phyloP scores from a whole-genome alignment of 2,797 vertebrate genomes.

The Muscicapa comitata region DNA sequence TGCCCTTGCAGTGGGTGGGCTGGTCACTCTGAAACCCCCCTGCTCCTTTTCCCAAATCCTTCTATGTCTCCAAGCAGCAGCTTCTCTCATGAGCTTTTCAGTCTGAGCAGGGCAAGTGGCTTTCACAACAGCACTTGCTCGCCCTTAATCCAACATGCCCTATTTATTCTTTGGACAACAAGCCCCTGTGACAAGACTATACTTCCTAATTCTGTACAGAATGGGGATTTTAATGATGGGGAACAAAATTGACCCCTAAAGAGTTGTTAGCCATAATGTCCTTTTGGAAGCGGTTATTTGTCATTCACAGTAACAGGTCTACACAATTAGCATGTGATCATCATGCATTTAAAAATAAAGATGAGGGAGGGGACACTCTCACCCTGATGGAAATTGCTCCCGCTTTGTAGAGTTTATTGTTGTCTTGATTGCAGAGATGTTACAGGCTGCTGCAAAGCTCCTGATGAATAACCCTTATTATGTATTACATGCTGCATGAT shows the following conservation, averaged over 20 bases:
- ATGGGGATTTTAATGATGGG: slow-evolving; percentile 42
- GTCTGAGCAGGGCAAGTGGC: neutral
- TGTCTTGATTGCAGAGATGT: slow-evolving; percentile 54
- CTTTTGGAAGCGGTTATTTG: slow-evolving; percentile 45
- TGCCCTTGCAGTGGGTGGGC: neutral
- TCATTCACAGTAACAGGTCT: slow-evolving; percentile 57
- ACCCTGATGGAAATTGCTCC: slow-evolving; percentile 16
- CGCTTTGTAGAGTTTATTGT: slow-evolving; percentile 36
- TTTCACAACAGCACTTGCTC: neutral
- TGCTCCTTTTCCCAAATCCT: neutral
- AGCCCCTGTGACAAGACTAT: slow-evolving; percentile 4
- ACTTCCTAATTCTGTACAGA: slow-evolving; percentile 53
- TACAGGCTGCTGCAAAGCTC: slow-evolving; percentile 19
- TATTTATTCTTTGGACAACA: slow-evolving; percentile 47
- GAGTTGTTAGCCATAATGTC: slow-evolving; percentile 42
- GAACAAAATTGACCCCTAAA: slow-evolving; percentile 55
- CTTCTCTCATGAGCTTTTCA: neutral
- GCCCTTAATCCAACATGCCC: neutral
- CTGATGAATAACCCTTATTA: slow-evolving; percentile 30
- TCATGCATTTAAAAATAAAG: slow-evolving; percentile 40
- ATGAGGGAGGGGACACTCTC: neutral
- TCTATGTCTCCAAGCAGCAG: neutral
- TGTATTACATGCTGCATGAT: slow-evolving; percentile 26
- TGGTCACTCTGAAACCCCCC: accelerated
- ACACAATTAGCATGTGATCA: slow-evolving; percentile 46